Conservation (phyloP, 2,797 vertebrate genomes). For the Pogoniulus pusillus region DNA sequence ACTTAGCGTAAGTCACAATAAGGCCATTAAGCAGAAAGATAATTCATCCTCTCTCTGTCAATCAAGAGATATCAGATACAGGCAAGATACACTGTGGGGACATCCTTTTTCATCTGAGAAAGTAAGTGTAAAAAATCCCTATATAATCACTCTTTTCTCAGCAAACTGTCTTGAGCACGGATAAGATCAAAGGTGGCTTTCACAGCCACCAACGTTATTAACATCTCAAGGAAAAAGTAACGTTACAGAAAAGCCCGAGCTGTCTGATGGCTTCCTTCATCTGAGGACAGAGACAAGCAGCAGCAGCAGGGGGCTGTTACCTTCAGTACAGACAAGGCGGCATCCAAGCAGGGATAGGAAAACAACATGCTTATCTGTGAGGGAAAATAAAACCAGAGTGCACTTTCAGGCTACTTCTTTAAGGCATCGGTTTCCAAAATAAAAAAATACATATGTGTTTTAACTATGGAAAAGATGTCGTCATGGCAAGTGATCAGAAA, state of each 20-base stretch:
- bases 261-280: slow-evolving; percentile 13
- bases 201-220: not conserved
- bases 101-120: slow-evolving; percentile 27
- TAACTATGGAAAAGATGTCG: slow-evolving; percentile 15
- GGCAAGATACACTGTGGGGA: not conserved
- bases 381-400: no score
- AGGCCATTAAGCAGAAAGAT: not conserved
- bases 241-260: not conserved
- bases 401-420: not conserved
- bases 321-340: not conserved
- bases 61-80: slow-evolving; percentile 11
- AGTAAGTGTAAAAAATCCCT: slow-evolving; percentile 23
- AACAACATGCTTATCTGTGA: not conserved
- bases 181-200: slow-evolving; percentile 49
- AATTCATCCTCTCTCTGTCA: not conserved
- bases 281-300: not conserved
- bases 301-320: not conserved
- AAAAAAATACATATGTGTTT: not conserved
- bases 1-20: not conserved
- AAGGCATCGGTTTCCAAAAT: not conserved
- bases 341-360: not conserved
- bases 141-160: not conserved
- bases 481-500: not conserved
- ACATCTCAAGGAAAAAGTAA: slow-evolving; percentile 13
- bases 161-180: slow-evolving; percentile 7